These are phyloP conservation scores for Coreius guichenoti DNA, from an alignment of 2,797 vertebrate species.

Conservation along the genomic window DNA sequence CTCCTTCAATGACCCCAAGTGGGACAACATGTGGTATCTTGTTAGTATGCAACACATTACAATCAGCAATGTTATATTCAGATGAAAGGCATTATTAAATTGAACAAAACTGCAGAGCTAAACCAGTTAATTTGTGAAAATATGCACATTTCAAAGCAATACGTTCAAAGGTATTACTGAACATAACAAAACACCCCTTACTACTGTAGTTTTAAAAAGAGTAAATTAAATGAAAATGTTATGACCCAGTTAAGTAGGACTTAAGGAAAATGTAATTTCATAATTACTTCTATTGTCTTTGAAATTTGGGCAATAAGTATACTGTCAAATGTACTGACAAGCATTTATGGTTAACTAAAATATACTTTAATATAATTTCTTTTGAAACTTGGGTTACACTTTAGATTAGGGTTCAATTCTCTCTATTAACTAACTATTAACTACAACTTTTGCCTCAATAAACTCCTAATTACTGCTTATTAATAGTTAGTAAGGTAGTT, in stretches of 20 bases:
- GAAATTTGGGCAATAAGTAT: background rate
- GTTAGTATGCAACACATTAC: constrained; percentile 77
- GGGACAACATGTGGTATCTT: constrained; percentile 91
- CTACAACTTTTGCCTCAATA: too few species aligned
- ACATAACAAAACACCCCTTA: background rate
- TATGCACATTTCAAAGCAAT: background rate
- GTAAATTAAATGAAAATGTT: background rate
- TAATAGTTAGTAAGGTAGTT: too few species aligned
- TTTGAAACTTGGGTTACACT: background rate
- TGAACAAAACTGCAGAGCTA: background rate
- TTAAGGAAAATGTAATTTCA: background rate
- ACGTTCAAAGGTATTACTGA: background rate
- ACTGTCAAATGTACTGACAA: background rate
- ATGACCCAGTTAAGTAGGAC: background rate
- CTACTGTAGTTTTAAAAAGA: background rate
- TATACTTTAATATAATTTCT: background rate
- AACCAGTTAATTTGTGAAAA: background rate
- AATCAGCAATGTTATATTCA: constrained; percentile 1
- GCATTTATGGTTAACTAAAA: background rate
- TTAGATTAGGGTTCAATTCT: background rate
- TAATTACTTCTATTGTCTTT: background rate
- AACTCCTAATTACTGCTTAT: too few species aligned
- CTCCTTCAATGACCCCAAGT: constrained; percentile 85
- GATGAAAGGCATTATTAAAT: background rate
- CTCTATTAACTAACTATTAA: too few species aligned